Evolutionary conservation across 2,113 vertebrate genomes (phyloP), one percentile per base, ranked within the genome.

Genomic region (Corydoras sp.): DNA sequence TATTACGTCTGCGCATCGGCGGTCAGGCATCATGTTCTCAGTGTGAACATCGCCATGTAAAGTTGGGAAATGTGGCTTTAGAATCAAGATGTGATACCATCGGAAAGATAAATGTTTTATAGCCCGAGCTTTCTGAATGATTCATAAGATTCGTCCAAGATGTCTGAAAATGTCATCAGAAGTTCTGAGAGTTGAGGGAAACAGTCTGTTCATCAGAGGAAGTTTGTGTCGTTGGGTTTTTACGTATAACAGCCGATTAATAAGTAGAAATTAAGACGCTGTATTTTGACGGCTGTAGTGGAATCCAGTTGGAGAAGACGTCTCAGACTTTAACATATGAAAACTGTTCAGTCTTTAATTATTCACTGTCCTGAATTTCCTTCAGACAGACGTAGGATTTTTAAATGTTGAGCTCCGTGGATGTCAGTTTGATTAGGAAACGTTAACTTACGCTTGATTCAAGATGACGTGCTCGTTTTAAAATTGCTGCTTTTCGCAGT

Each of bases 141-240:
- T 65, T 78, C 6, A 78, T 14, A 15, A 60, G 35, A 29, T 68
- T 68, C 61, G 75, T 78, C 31, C 64, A 72, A 69, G 60, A 65
- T 43, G 35, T 62, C 29, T 48, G 62, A 75, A 72, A 50, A 30
- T 64, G 64, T 75, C 64, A 55, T 75, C 54, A 60, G 24, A 32
- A 10, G n/a, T 61, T 74, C 14, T 62, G 4, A 71, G 49, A 74
- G 60, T 63, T 56, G n/a, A 62, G 50, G 49, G 55, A 51, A 50
- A 35, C 54, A 63, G 65, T 73, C 70, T 49, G 55, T 60, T 63
- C 55, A 54, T 49, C 10, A 24, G 11, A 32, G 48, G 14, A 9
- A 61, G 29, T 43, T 32, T 71, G 35, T 43, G 7, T 43, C 35
- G 2, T 1, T 43, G 35, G 7, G 35, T 43, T 43, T 43, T 43